Evolutionary conservation across 2,797 vertebrate genomes (phyloP).

Genomic region (Strix occidentalis): DNA sequence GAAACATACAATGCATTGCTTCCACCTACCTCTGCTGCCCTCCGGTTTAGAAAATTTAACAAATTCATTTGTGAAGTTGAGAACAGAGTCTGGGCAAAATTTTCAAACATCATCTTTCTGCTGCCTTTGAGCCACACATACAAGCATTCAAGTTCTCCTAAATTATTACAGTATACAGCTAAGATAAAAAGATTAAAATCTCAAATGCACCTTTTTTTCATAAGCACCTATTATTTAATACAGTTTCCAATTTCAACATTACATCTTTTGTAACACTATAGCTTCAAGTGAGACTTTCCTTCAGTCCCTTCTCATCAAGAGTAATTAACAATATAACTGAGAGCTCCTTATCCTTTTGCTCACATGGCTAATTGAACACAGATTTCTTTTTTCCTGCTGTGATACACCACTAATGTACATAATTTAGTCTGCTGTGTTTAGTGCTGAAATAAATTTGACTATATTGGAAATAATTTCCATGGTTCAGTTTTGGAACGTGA

Average conservation of each 20-base stretch:
- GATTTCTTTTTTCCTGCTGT: not conserved
- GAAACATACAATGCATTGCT: not conserved
- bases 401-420: not conserved
- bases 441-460: not conserved
- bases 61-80: not conserved
- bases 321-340: not conserved
- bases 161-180: not conserved
- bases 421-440: not conserved
- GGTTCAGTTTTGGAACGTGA: not conserved
- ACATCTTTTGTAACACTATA: not conserved
- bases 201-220: not conserved
- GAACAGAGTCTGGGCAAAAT: not conserved
- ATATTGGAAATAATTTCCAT: not conserved
- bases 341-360: not conserved
- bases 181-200: not conserved
- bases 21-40: not conserved
- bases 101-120: not conserved
- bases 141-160: not conserved
- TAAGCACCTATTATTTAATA: not conserved
- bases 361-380: not conserved
- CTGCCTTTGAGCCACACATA: not conserved
- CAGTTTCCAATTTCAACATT: not conserved
- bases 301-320: not conserved
- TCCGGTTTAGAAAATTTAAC: not conserved
- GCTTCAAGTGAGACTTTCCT: not conserved